Base-by-base conservation (phyloP, 1,140 invertebrate species). In the Brachionus asplanchnoidis region DNA sequence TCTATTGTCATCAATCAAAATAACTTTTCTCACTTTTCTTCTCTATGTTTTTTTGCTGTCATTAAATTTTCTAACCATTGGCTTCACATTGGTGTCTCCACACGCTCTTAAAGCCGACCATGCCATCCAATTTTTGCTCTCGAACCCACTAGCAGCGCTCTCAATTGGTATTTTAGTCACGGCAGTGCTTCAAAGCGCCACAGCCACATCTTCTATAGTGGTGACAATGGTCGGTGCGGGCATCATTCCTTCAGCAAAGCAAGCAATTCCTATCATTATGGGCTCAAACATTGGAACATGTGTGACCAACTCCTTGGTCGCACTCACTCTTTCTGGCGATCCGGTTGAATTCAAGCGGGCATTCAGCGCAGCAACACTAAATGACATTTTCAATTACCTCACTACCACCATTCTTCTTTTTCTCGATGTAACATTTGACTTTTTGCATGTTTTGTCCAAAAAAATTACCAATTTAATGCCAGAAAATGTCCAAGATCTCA, bases 111-210 rank as follows among this genome's bases (percentile, higher is more conserved):
- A 56, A 46, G 28, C 28, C 4, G 12, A 44, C n/a, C 28, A 56
- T 20, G 28, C 12, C 9, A 28, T 78, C 11, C 50, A 46, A 46
- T 78, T 50, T 8, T 85, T 92, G 4, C 87, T 93, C 12, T 60
- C 87, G 28, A 93, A 93, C 87, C 92, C 92, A 2, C 88, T 93
- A 20, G 91, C 88, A 4, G 90, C 90, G 0, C 88, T 92, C 53
- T 92, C 93, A 90, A 90, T 93, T 65, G 92, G 92, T 8, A 90
- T 93, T 73, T 86, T 93, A 84, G 90, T 91, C 2, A 93, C 92
- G 0, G 92, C 93, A 0, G 87, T 93, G 2, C 89, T 93, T 6
- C 92, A 93, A 87, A 91, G 90, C 86, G 92, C 91, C 9, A 92
- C 92, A 6, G 93, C 92, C 0, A 91, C 92, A 3, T 92, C 92